phyloP scores from a whole-genome alignment of 2,113 vertebrate genomes.

The Myxocyprinus asiaticus region DNA sequence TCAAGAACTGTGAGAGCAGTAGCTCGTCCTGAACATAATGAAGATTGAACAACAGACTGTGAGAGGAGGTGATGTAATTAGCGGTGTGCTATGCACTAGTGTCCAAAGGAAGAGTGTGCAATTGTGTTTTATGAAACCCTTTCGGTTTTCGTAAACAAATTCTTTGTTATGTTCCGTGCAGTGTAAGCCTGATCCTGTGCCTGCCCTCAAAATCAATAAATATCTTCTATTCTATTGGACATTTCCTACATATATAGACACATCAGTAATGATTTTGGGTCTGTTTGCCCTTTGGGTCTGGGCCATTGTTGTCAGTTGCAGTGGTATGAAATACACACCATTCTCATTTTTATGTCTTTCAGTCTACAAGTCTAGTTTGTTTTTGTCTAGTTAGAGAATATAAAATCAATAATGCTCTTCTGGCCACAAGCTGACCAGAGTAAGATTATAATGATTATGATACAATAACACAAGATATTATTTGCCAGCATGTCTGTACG shows the following conservation, averaged over 20 bases:
- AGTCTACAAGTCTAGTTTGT: no score
- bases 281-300: background rate
- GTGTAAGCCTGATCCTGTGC: constrained; percentile 29
- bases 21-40: constrained; percentile 64
- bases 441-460: no score
- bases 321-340: no score
- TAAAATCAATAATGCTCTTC: no score
- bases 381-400: no score
- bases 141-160: background rate
- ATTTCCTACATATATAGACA: background rate
- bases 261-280: background rate
- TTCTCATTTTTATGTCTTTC: no score
- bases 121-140: background rate
- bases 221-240: constrained; percentile 12
- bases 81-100: constrained; percentile 1
- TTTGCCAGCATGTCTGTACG: no score
- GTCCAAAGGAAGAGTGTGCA: constrained; percentile 10
- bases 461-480: no score
- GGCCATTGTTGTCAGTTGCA: background rate
- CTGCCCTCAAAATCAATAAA: constrained; percentile 34
- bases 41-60: background rate
- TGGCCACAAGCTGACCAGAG: no score
- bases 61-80: background rate
- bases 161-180: constrained; percentile 3
- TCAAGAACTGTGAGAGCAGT: constrained; percentile 72